These are phyloP conservation scores for Oreonectes daqikongensis DNA, from an alignment of 2,797 vertebrate genomes.

Conservation along the genomic window DNA sequence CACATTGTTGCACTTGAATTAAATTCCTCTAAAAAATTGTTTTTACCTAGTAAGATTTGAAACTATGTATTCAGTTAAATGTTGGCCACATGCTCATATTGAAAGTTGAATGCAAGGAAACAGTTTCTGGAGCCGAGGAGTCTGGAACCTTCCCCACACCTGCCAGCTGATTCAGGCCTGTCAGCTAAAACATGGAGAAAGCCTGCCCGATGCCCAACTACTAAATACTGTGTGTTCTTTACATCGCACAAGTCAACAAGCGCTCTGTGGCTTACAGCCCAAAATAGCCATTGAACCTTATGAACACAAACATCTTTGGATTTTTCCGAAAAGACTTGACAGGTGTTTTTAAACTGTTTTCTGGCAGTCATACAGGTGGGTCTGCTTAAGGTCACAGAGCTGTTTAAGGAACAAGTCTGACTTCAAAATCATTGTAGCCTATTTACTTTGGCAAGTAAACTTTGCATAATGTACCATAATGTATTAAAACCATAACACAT, in stretches of 20 bases:
- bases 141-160: constrained; percentile 41
- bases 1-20: neutral
- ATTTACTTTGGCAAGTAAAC: constrained; percentile 4
- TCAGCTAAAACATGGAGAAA: constrained; percentile 26
- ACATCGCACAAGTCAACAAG: constrained; percentile 30
- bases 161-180: constrained; percentile 21
- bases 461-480: too few relatives aligned
- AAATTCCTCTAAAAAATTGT: neutral
- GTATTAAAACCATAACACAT: constrained; percentile 2
- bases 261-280: constrained; percentile 2
- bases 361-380: neutral
- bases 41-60: neutral
- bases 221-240: constrained; percentile 16
- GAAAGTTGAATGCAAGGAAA: constrained; percentile 3
- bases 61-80: neutral
- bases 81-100: neutral
- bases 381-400: neutral
- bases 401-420: constrained; percentile 12
- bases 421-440: neutral
- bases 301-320: constrained; percentile 32
- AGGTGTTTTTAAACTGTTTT: constrained; percentile 12
- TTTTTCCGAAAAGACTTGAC: constrained; percentile 39
- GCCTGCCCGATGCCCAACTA: constrained; percentile 11
- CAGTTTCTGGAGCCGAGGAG: constrained; percentile 28
- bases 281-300: constrained; percentile 31